Percentiles rank a stretch among this genome's conserved stretches.
Evolutionary conservation across 2,888 invertebrate genomes (phyloP).

Genomic region (Daptonema setosum): DNA sequence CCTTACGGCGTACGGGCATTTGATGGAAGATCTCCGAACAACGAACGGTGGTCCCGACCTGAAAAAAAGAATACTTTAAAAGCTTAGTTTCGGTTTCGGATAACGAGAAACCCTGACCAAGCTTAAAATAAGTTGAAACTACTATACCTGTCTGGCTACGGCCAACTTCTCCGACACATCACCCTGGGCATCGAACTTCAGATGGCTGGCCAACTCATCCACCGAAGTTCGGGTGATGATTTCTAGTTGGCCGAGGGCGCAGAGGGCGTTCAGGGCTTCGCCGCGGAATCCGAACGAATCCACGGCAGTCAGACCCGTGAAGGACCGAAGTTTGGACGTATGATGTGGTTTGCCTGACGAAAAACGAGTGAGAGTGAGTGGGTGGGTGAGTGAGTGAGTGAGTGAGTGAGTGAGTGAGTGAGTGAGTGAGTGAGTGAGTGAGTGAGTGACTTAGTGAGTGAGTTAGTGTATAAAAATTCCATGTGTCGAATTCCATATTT

Average conservation of each 20-base stretch:
- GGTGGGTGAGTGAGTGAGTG: too few relatives aligned
- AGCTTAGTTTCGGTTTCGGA: too few relatives aligned
- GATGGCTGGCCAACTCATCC: conserved; percentile 47
- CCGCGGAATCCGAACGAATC: conserved; percentile 88
- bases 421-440: too few relatives aligned
- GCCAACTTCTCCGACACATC: conserved; percentile 43
- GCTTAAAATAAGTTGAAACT: too few relatives aligned
- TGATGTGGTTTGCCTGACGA: conserved; percentile 81
- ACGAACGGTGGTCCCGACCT: conserved; percentile 64
- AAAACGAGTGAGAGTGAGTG: too few relatives aligned
- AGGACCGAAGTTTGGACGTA: conserved; percentile 74
- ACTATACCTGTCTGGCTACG: conserved; percentile 47
- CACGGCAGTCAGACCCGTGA: conserved; percentile 59
- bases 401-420: too few relatives aligned
- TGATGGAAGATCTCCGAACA: conserved; percentile 60
- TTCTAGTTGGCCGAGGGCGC: conserved; percentile 54
- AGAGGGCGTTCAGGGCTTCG: conserved; percentile 84
- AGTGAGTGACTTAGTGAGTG: too few relatives aligned
- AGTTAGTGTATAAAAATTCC: too few relatives aligned
- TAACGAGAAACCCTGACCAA: background rate
- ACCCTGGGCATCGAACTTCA: conserved; percentile 62
- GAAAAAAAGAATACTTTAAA: conserved; percentile 10
- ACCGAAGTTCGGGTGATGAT: conserved; percentile 52
- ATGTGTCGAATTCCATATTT: too few relatives aligned
- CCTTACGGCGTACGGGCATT: conserved; percentile 72